A percentile compares a stretch with the other conserved stretches of the same genome.
Evolutionary conservation across 2,888 invertebrate species (phyloP).

Genomic region (Acleris cristana): DNA sequence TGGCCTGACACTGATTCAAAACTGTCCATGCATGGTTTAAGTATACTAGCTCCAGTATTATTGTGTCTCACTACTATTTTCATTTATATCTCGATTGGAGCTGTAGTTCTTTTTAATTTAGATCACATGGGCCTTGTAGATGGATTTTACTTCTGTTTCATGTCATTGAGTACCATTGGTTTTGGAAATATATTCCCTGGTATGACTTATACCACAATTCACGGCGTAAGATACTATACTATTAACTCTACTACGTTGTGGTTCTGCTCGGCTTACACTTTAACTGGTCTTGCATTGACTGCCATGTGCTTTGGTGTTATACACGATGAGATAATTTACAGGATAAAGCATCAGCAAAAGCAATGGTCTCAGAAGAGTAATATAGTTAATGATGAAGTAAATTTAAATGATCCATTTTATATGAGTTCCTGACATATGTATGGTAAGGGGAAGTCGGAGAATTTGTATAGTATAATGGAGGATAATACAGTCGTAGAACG

Average conservation of each 20-base stretch:
- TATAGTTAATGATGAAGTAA: slow-evolving; percentile 87
- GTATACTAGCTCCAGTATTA: slow-evolving; percentile 94
- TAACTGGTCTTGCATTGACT: slow-evolving; percentile 93
- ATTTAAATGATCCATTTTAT: slow-evolving; percentile 86
- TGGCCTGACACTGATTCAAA: slow-evolving; percentile 88
- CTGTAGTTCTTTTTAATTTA: slow-evolving; percentile 93
- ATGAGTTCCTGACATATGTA: slow-evolving; percentile 90
- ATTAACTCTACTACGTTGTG: slow-evolving; percentile 90
- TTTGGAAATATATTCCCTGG: slow-evolving; percentile 94
- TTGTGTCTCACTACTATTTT: slow-evolving; percentile 95
- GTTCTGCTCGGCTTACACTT: slow-evolving; percentile 94
- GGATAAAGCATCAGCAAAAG: slow-evolving; percentile 88
- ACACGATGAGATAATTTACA: slow-evolving; percentile 94
- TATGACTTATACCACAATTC: slow-evolving; percentile 79
- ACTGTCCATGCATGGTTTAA: slow-evolving; percentile 89
- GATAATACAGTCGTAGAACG: slow-evolving; percentile 74
- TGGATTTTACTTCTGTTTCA: slow-evolving; percentile 97
- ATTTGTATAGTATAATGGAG: slow-evolving; percentile 84
- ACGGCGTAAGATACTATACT: slow-evolving; percentile 79
- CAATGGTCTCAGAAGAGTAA: slow-evolving; percentile 85
- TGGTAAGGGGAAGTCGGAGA: slow-evolving; percentile 79
- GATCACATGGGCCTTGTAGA: slow-evolving; percentile 96
- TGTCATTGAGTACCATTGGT: slow-evolving; percentile 96
- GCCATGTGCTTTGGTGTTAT: slow-evolving; percentile 96
- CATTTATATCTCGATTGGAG: slow-evolving; percentile 95